phyloP scores from a whole-genome alignment of 2,113 vertebrate species.

The Falco punctatus region DNA sequence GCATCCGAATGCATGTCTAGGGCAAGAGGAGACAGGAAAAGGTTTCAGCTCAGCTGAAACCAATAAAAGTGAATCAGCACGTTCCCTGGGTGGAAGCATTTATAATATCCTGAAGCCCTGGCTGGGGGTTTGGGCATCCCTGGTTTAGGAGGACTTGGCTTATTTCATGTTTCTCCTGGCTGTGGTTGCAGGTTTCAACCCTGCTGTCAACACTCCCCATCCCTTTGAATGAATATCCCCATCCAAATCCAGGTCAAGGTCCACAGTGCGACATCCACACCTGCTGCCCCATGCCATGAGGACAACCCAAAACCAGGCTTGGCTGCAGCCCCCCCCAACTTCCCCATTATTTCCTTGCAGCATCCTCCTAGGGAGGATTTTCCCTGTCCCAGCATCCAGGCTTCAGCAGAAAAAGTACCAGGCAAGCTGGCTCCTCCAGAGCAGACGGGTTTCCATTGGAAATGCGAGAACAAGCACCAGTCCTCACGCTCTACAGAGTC shows the following conservation, averaged over 20 bases:
- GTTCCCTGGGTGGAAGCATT: background rate
- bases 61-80: fast-evolving
- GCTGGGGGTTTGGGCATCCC: background rate
- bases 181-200: background rate
- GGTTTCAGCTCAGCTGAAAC: background rate
- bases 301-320: background rate
- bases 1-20: background rate
- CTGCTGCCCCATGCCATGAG: background rate
- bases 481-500: fast-evolving
- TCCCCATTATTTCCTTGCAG: background rate
- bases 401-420: background rate
- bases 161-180: background rate
- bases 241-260: background rate
- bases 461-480: background rate
- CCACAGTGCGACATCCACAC: fast-evolving
- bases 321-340: background rate
- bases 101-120: background rate
- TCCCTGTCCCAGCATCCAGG: background rate
- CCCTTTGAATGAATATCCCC: background rate
- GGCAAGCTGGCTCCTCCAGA: fast-evolving
- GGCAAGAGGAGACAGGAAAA: background rate
- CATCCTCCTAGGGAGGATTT: background rate
- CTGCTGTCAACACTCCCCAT: background rate
- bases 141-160: background rate
- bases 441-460: fast-evolving